These are phyloP conservation scores for Punctoribates punctum DNA, from an alignment of 2,888 invertebrate genomes.

Conservation along the genomic window DNA sequence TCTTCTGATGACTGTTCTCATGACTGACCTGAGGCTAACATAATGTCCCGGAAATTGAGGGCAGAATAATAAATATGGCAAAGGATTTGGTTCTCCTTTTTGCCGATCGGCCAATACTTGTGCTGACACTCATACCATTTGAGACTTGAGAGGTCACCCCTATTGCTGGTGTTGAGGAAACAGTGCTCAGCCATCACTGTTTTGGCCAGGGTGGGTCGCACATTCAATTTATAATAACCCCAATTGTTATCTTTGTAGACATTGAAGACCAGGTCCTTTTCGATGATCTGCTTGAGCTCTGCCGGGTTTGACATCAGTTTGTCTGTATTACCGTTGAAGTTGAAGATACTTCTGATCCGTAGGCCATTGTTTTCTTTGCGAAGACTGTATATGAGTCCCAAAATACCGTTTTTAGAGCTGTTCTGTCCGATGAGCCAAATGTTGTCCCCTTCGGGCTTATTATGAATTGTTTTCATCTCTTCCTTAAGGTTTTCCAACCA, in stretches of 20 bases:
- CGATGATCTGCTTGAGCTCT: constrained; percentile 49
- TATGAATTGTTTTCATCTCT: constrained; percentile 59
- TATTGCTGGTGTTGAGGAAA: constrained; percentile 85
- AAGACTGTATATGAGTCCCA: constrained; percentile 86
- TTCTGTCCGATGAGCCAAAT: constrained; percentile 65
- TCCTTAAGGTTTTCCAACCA: constrained; percentile 80
- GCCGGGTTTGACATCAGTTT: background rate
- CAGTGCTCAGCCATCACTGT: constrained; percentile 70
- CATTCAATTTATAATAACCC: constrained; percentile 56
- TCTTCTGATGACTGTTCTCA: background rate
- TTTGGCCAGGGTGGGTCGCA: too few relatives aligned
- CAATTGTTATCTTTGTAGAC: constrained; percentile 59
- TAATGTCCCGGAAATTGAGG: constrained; percentile 64
- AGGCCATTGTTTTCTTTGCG: constrained; percentile 79
- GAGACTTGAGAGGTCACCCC: constrained; percentile 88
- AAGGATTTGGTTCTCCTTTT: constrained; percentile 56
- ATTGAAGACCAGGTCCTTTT: constrained; percentile 77
- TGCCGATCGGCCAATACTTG: constrained; percentile 59
- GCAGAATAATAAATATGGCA: constrained; percentile 62
- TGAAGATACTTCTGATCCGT: constrained; percentile 62
- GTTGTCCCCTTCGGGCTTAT: constrained; percentile 52
- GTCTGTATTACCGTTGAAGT: background rate
- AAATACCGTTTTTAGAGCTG: constrained; percentile 64
- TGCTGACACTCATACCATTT: constrained; percentile 87
- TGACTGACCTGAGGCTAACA: constrained; percentile 89